Percentiles rank a stretch among this genome's conserved stretches.
Conservation (phyloP, 2,888 invertebrate genomes). For the Reticulitermes lucifugus region DNA sequence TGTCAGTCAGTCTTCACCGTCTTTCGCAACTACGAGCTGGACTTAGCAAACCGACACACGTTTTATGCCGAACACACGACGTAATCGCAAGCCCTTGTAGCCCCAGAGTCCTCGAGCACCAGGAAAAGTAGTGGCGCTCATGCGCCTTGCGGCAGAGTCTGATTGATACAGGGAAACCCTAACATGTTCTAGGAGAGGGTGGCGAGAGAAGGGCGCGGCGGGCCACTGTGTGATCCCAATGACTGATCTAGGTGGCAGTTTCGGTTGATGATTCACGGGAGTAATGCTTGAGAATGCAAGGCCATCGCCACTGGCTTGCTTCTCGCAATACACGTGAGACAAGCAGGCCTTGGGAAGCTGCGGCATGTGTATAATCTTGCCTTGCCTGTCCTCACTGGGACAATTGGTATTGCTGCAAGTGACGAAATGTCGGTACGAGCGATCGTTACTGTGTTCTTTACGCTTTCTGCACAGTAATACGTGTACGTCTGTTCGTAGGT, state of each 20-base stretch:
- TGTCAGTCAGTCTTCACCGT: not conserved
- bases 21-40: not conserved
- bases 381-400: too few relatives aligned
- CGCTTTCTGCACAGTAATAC: too few relatives aligned
- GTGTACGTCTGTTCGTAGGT: too few relatives aligned
- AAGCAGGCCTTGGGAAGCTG: constrained; percentile 30
- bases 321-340: not conserved
- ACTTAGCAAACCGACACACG: not conserved
- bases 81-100: not conserved
- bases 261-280: constrained; percentile 26
- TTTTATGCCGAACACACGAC: not conserved
- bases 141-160: not conserved
- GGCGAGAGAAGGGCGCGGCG: not conserved
- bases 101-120: too few relatives aligned
- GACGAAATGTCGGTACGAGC: too few relatives aligned
- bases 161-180: constrained; percentile 35
- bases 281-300: not conserved
- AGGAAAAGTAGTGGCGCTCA: not conserved
- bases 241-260: constrained; percentile 12
- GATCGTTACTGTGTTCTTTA: too few relatives aligned
- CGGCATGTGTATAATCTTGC: not conserved
- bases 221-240: not conserved
- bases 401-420: too few relatives aligned
- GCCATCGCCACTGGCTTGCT: not conserved
- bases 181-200: not conserved